Base-by-base conservation (phyloP, 2,113 vertebrate genomes). In the Xenopus borealis region DNA sequence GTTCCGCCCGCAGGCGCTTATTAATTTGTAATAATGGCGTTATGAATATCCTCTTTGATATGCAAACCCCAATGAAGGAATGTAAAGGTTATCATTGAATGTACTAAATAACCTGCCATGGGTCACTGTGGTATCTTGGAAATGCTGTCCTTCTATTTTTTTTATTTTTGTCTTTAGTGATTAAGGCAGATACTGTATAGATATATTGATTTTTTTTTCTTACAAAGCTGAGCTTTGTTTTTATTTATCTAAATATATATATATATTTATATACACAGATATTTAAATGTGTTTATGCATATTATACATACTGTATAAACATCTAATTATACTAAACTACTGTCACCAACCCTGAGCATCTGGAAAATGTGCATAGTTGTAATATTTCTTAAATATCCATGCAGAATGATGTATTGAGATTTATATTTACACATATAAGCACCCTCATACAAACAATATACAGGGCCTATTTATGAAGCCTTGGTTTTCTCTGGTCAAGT, bases 161-260 rank as follows among this genome's bases (percentile, higher is more conserved):
- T 81, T 80, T 72, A 14, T 50, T n/a, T 67, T 82, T 81, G 58
- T 83, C 83, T 81, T 75, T 80, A 66, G 78, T 16, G 10, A 71
- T 50, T 30, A 79, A 61, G 79, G 81, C 17, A 19, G 20, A 57
- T 73, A n/a, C n/a, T n/a, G n/a, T n/a, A 27, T 27, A 27, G 23
- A 27, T 27, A 27, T 27, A 27, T 27, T 3, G 2, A 19, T 20
- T 44, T 61, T 47, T 59, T 40, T 45, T 50, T 78, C 79, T 83
- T 78, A 80, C 81, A 86, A 82, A 86, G 82, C 80, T 85, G 78
- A 82, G 83, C 81, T 87, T 87, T 84, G 82, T 65, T 81, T 83
- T 82, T 81, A 47, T 84, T 83, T 79, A n/a, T n/a, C n/a, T n/a
- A n/a, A n/a, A n/a, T n/a, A n/a, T 27, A 1, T 27, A 27, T 2